Percentiles rank a stretch among this genome's conserved stretches.
Evolutionary conservation across 2,113 vertebrate species (phyloP).

Genomic region (Chascanopsetta lugubris): DNA sequence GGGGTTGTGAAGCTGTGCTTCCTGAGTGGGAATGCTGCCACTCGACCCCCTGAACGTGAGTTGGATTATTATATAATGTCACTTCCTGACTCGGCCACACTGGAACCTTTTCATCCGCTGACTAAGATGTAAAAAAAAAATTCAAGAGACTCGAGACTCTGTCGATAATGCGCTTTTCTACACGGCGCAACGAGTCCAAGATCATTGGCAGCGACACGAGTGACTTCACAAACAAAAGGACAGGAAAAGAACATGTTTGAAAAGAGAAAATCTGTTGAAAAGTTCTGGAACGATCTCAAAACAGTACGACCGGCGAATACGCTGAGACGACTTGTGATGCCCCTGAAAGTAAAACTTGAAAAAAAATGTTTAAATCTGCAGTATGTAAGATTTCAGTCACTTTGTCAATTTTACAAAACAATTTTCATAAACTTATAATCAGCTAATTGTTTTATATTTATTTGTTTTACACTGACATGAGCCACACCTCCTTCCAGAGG

Average conservation of each 20-base stretch:
- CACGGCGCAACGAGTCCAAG: slow-evolving; percentile 49
- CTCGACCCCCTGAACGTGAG: slow-evolving; percentile 19
- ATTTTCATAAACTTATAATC: too few species aligned
- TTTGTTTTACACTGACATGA: too few species aligned
- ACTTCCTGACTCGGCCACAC: slow-evolving; percentile 18
- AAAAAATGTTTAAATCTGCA: too few species aligned
- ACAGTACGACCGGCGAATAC: too few species aligned
- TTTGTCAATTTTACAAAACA: too few species aligned
- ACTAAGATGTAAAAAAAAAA: slow-evolving; percentile 41
- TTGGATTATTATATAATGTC: slow-evolving; percentile 31
- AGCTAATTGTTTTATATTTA: too few species aligned
- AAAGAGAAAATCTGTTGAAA: slow-evolving; percentile 43
- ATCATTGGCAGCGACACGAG: slow-evolving; percentile 43
- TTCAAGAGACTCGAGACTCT: slow-evolving; percentile 38
- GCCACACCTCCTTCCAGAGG: too few species aligned
- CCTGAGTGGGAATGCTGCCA: slow-evolving; percentile 16
- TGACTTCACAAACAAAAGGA: slow-evolving; percentile 46
- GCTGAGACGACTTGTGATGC: too few species aligned
- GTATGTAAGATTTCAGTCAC: too few species aligned
- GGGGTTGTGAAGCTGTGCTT: slow-evolving; percentile 14
- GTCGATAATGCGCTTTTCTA: slow-evolving; percentile 59
- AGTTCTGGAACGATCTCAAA: slow-evolving; percentile 38
- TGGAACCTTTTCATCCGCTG: slow-evolving; percentile 35
- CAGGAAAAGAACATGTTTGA: slow-evolving; percentile 25
- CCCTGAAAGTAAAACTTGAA: too few species aligned